phyloP scores from a whole-genome alignment of 2,888 invertebrate species.

The Drosophila mercatorum region DNA sequence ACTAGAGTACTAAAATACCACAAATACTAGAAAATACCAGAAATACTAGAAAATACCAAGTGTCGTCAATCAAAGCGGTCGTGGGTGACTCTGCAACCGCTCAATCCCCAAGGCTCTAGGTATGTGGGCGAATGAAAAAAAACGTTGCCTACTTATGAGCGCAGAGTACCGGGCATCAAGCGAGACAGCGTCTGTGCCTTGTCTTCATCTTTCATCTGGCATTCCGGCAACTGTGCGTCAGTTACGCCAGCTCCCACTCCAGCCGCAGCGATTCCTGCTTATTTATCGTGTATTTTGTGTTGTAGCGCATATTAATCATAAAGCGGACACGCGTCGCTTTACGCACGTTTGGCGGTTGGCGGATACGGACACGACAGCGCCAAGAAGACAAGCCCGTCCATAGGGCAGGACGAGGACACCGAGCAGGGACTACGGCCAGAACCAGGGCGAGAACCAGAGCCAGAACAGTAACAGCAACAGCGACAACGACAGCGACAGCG shows the following conservation, averaged over 20 bases:
- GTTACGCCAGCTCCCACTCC: conserved; percentile 15
- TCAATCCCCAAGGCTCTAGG: background rate
- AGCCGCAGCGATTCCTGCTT: conserved; percentile 35
- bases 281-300: conserved; percentile 76
- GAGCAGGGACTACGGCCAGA: conserved; percentile 5
- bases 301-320: conserved; percentile 80
- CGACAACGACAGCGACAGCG: conserved; percentile 4
- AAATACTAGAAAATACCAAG: background rate
- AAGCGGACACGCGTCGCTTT: conserved; percentile 81
- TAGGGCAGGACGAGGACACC: conserved; percentile 12
- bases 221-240: conserved; percentile 37
- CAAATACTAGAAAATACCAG: background rate
- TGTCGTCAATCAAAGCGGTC: background rate
- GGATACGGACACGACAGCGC: conserved; percentile 61
- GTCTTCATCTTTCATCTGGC: conserved; percentile 52
- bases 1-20: background rate
- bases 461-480: background rate
- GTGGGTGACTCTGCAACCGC: background rate
- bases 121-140: conserved; percentile 21
- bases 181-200: conserved; percentile 37
- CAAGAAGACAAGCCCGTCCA: conserved; percentile 62
- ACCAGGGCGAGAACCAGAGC: conserved; percentile 1
- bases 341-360: conserved; percentile 76
- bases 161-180: conserved; percentile 25
- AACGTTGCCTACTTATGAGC: conserved; percentile 58